Base-by-base conservation (phyloP, 1,140 invertebrate species). In the Euura lappo region DNA sequence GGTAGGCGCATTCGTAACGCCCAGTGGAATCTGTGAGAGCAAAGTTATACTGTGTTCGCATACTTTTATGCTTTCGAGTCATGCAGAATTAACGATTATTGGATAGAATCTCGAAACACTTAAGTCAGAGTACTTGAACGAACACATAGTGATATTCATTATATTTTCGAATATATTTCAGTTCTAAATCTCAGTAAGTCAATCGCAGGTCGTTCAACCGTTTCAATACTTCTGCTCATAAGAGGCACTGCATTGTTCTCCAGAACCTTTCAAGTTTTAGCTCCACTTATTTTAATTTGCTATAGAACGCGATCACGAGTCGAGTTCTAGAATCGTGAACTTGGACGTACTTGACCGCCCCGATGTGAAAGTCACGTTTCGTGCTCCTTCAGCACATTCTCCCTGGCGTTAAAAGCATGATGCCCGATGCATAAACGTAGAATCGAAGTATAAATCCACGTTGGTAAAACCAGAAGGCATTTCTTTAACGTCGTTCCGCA, bases 351-450 rank as follows among this genome's bases (percentile, higher is more conserved):
- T 47, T 47, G 69, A n/a, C 69, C 45, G n/a, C 44, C 69, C 46
- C n/a, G 44, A 28, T 45, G 69, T 70, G 69, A 70, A 70, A 47
- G 69, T 70, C 45, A 70, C 69, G 51, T n/a, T 68, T 44, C 66
- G 44, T 42, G 66, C 28, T n/a, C n/a, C n/a, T n/a, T n/a, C n/a
- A 28, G 44, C 51, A 60, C 51, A 8, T 60, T 6, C 10, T 60
- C 51, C 51, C 13, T n/a, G 4, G 13, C 51, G 51, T n/a, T 60
- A 11, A 60, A 3, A 60, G 13, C 10, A 60, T 60, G 8, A n/a
- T 60, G 28, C 13, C 51, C 51, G 51, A 60, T 60, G 51, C 3
- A 8, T 60, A 60, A 11, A 60, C 51, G 13, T 60, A n/a, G 51
- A 6, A 6, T n/a, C 51, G 6, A 60, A 5, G 6, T 60, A n/a